Conservation (phyloP, 2,113 vertebrate genomes). For the Thunnus maccoyii region DNA sequence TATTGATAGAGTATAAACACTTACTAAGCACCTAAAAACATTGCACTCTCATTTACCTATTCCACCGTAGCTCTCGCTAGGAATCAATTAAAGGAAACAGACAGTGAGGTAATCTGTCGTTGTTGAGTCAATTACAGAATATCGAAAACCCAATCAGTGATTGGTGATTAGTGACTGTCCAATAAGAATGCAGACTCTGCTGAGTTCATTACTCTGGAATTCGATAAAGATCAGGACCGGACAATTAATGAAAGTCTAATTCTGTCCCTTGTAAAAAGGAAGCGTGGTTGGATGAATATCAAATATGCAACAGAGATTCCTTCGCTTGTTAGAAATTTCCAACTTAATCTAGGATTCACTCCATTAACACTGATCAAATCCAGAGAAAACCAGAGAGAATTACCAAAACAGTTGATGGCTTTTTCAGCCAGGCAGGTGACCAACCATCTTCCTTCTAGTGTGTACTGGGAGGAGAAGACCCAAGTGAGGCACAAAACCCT, state of each 20-base stretch:
- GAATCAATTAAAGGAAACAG: constrained; percentile 74
- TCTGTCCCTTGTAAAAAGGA: not conserved
- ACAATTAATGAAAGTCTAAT: constrained; percentile 65
- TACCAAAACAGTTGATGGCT: constrained; percentile 28
- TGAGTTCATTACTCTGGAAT: constrained; percentile 78
- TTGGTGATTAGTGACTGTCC: constrained; percentile 70
- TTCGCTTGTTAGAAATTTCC: not conserved
- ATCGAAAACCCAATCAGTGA: constrained; percentile 65
- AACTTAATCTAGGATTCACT: not conserved
- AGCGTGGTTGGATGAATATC: not conserved
- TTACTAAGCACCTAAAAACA: constrained; percentile 59
- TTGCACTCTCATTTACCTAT: constrained; percentile 56
- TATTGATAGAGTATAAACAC: constrained; percentile 57
- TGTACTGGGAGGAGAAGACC: constrained; percentile 60
- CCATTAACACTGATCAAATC: not conserved
- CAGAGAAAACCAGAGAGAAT: not conserved
- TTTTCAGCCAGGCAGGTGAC: constrained; percentile 61
- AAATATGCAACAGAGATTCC: not conserved
- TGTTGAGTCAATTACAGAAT: constrained; percentile 71
- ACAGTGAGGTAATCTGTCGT: constrained; percentile 62
- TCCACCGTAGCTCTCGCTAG: constrained; percentile 22
- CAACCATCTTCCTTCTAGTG: constrained; percentile 46
- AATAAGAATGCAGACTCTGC: constrained; percentile 64
- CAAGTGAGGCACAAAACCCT: constrained; percentile 64
- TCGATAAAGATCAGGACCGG: constrained; percentile 70